Base-by-base conservation (phyloP, 2,888 invertebrate genomes). In the Eudasyphora cyanicolor region DNA sequence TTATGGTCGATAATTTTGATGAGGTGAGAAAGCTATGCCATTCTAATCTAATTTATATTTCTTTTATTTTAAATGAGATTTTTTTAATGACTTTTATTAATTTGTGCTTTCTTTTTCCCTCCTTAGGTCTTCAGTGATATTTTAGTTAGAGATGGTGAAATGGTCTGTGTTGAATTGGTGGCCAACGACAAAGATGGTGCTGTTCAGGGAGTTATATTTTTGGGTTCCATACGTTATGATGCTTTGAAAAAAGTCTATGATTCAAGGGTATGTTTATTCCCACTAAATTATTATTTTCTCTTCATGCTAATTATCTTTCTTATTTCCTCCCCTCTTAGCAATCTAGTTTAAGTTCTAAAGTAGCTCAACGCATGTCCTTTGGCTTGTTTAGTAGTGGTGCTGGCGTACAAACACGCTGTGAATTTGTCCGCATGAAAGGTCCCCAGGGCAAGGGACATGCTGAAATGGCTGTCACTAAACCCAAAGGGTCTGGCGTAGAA, bases 1-100 rank as follows among this genome's bases (percentile, higher is more conserved):
- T 99, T 93, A 98, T 98, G 95, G 98, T 99, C 82, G 99, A 99
- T 93, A 98, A 99, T 93, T 99, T 99, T 92, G 99, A 99, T 92
- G 98, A 99, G 95, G 98, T 96, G 89, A 67, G 42, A 45, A 42
- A 64, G 14, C n/a, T 21, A 60, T 60, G 27, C 4, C 6, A 24
- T 19, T 14, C 12, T 12, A 75, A 74, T 12, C 8, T 38, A 27
- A 19, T 29, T n/a, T n/a, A n/a, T n/a, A n/a, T n/a, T n/a, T n/a
- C n/a, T n/a, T n/a, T n/a, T n/a, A n/a, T n/a, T n/a, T n/a, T n/a
- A n/a, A n/a, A n/a, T n/a, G n/a, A n/a, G n/a, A n/a, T n/a, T n/a
- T n/a, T n/a, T n/a, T n/a, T n/a, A n/a, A n/a, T 64, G 21, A n/a
- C 17, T 8, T 32, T 64, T 32, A 24, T n/a, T 27, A 29, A 64